Evolutionary conservation across 2,888 invertebrate species (phyloP).

Genomic region (Dicyrtomina minuta): DNA sequence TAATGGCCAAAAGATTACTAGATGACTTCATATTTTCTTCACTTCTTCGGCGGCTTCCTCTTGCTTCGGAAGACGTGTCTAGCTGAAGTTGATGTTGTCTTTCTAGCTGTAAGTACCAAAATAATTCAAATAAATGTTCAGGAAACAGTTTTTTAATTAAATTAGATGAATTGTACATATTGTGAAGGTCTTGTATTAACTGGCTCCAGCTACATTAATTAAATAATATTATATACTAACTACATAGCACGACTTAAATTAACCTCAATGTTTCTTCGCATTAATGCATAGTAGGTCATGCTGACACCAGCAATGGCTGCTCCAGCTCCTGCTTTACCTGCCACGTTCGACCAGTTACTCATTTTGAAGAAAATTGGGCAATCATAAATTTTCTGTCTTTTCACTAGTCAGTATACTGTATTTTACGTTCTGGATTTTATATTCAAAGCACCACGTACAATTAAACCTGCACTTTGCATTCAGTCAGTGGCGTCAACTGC

Average conservation of each 20-base stretch:
- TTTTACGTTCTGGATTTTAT: too few species aligned
- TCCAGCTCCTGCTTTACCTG: not conserved
- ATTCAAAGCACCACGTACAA: too few species aligned
- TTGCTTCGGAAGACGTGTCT: too few species aligned
- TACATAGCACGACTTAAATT: not conserved
- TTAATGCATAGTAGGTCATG: slow-evolving; percentile 2
- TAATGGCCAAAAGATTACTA: not conserved
- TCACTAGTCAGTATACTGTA: too few species aligned
- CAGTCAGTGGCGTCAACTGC: too few species aligned
- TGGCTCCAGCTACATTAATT: not conserved
- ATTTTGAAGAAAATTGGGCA: too few species aligned
- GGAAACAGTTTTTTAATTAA: too few species aligned
- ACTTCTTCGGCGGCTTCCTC: not conserved
- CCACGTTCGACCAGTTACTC: not conserved
- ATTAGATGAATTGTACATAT: not conserved
- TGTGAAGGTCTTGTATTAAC: not conserved
- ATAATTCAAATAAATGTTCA: slow-evolving; percentile 1
- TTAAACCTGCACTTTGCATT: too few species aligned
- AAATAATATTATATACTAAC: not conserved
- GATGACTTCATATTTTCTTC: not conserved
- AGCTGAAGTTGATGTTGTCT: not conserved
- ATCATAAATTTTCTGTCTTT: too few species aligned
- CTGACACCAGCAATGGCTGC: slow-evolving; percentile 10
- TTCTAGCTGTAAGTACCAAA: not conserved
- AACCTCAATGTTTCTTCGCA: slow-evolving; percentile 14